Percentiles rank a stretch among this genome's conserved stretches.
Evolutionary conservation across 2,888 invertebrate genomes (phyloP).

Genomic region (Euproctis similis): DNA sequence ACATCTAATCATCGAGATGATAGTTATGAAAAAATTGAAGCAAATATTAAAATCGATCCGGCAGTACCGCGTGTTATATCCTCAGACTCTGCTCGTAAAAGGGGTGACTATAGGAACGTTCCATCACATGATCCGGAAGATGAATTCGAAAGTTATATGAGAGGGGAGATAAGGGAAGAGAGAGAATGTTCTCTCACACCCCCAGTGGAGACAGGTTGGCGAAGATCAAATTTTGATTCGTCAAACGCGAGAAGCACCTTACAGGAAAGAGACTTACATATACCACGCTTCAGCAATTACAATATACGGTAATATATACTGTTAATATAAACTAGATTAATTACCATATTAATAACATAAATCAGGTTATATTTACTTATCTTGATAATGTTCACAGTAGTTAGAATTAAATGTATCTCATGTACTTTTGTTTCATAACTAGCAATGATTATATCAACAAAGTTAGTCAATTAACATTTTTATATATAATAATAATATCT

Average conservation of each 20-base stretch:
- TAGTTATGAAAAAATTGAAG: constrained; percentile 87
- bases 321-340: constrained; percentile 7
- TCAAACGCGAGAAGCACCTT: constrained; percentile 30
- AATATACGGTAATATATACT: constrained; percentile 70
- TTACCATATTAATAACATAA: neutral
- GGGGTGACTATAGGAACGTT: constrained; percentile 83
- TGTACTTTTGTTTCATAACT: too few species aligned
- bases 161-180: constrained; percentile 44
- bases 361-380: neutral
- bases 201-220: constrained; percentile 46
- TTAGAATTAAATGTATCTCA: too few species aligned
- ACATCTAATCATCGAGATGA: constrained; percentile 71
- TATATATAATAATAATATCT: too few species aligned
- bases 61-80: constrained; percentile 50
- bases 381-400: too few species aligned
- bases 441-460: too few species aligned
- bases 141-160: constrained; percentile 65
- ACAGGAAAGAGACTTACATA: constrained; percentile 78
- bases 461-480: too few species aligned
- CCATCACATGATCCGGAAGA: constrained; percentile 82
- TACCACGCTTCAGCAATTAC: constrained; percentile 77
- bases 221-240: constrained; percentile 45
- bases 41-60: constrained; percentile 73
- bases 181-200: constrained; percentile 43
- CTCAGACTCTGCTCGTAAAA: constrained; percentile 64